These are phyloP conservation scores for Pyxicephalus adspersus DNA, from an alignment of 2,113 vertebrate species.

Conservation along the genomic window DNA sequence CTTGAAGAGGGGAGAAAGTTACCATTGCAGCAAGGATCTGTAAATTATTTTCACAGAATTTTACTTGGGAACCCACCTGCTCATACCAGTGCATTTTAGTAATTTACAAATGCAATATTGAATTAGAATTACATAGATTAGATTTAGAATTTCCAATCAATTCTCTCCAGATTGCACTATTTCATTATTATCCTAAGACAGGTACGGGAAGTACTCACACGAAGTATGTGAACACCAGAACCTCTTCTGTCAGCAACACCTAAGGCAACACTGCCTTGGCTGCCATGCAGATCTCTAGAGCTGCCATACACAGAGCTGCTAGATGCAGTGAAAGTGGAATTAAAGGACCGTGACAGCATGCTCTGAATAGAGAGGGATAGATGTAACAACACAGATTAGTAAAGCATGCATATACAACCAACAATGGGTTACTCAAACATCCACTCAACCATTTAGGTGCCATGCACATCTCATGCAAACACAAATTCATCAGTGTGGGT, in stretches of 20 bases:
- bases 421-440: slow-evolving; percentile 69
- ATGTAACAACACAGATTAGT: slow-evolving; percentile 83
- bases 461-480: slow-evolving; percentile 71
- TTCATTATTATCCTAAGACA: slow-evolving; percentile 61
- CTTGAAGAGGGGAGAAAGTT: too few species aligned
- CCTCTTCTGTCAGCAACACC: slow-evolving; percentile 87
- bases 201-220: slow-evolving; percentile 85
- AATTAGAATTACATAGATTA: too few species aligned
- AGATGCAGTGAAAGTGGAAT: slow-evolving; percentile 88
- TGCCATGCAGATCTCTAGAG: slow-evolving; percentile 94
- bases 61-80: too few species aligned
- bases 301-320: slow-evolving; percentile 90
- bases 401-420: slow-evolving; percentile 75
- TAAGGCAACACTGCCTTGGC: slow-evolving; percentile 92
- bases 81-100: too few species aligned
- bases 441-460: slow-evolving; percentile 59
- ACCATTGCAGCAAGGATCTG: too few species aligned
- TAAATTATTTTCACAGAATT: too few species aligned
- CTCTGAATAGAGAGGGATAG: slow-evolving; percentile 90
- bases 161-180: not conserved
- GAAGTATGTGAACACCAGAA: slow-evolving; percentile 83
- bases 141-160: too few species aligned
- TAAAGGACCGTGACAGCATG: slow-evolving; percentile 95
- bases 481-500: slow-evolving; percentile 49
- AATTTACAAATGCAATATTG: too few species aligned